A percentile compares a stretch with the other conserved stretches of the same genome.
These are phyloP conservation scores for Callimorpha dominula DNA, from an alignment of 2,888 invertebrate genomes.

Conservation along the genomic window DNA sequence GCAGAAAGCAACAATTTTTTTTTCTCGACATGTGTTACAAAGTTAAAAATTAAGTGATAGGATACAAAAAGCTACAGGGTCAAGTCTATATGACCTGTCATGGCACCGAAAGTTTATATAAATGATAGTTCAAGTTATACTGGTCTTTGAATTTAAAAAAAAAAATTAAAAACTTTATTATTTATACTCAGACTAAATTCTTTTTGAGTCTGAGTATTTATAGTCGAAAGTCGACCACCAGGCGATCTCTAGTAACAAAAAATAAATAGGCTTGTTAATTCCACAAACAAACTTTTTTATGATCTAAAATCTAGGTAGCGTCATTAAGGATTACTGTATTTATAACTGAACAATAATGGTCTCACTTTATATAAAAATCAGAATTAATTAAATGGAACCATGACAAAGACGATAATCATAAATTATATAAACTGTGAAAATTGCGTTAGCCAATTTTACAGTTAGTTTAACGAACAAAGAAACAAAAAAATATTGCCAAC, in stretches of 20 bases:
- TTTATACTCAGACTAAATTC: too few relatives aligned
- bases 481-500: not conserved
- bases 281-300: not conserved
- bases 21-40: too few relatives aligned
- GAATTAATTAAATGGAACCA: not conserved
- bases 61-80: too few relatives aligned
- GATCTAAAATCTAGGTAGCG: not conserved
- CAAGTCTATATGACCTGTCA: too few relatives aligned
- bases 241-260: not conserved
- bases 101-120: too few relatives aligned
- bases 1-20: too few relatives aligned
- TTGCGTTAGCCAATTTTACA: constrained; percentile 5
- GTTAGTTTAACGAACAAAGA: not conserved
- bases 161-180: too few relatives aligned
- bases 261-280: not conserved
- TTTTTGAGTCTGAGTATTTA: too few relatives aligned
- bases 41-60: too few relatives aligned
- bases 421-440: constrained; percentile 1
- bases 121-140: too few relatives aligned
- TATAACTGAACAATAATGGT: not conserved
- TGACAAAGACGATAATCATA: not conserved
- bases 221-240: too few relatives aligned
- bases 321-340: constrained; percentile 1
- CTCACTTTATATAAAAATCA: not conserved
- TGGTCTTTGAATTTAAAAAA: too few relatives aligned